phyloP scores from a whole-genome alignment of 1,140 invertebrate genomes.

The Drosophila equinoxialis region DNA sequence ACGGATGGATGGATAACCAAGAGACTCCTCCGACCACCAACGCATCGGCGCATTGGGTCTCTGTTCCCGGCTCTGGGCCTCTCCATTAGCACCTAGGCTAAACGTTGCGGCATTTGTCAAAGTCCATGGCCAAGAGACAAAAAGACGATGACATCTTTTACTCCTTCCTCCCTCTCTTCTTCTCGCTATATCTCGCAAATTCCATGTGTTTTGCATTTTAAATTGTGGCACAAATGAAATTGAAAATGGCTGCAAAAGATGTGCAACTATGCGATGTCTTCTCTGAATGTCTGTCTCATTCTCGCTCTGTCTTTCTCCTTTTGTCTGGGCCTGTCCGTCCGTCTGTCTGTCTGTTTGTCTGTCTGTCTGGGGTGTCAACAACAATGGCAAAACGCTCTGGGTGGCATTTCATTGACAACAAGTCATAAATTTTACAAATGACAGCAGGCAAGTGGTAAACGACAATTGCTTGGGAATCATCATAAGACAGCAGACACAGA shows the following conservation, averaged over 20 bases:
- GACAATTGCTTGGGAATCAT: conserved; percentile 30
- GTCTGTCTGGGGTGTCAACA: conserved; percentile 66
- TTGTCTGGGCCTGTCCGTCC: neutral
- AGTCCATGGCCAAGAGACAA: conserved; percentile 46
- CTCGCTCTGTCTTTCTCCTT: conserved; percentile 14
- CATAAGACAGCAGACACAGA: no score
- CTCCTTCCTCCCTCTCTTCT: neutral
- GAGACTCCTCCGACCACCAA: conserved; percentile 17
- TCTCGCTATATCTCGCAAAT: neutral
- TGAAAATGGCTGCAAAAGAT: conserved; percentile 78
- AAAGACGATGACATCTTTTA: conserved; percentile 30
- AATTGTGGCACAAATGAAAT: conserved; percentile 77
- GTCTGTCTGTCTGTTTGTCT: conserved; percentile 14
- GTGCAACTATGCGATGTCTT: conserved; percentile 73
- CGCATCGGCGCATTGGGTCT: neutral
- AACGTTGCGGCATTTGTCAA: conserved; percentile 72
- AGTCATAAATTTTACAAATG: conserved; percentile 77
- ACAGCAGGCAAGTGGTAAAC: conserved; percentile 65
- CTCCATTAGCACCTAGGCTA: conserved; percentile 74
- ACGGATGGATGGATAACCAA: neutral
- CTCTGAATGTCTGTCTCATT: conserved; percentile 40
- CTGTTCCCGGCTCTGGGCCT: neutral
- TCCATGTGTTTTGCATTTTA: conserved; percentile 77
- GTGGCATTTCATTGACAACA: conserved; percentile 77
- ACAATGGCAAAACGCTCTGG: conserved; percentile 60